These are phyloP conservation scores for Epinotia bilunana DNA, from an alignment of 2,888 invertebrate species.

Conservation along the genomic window DNA sequence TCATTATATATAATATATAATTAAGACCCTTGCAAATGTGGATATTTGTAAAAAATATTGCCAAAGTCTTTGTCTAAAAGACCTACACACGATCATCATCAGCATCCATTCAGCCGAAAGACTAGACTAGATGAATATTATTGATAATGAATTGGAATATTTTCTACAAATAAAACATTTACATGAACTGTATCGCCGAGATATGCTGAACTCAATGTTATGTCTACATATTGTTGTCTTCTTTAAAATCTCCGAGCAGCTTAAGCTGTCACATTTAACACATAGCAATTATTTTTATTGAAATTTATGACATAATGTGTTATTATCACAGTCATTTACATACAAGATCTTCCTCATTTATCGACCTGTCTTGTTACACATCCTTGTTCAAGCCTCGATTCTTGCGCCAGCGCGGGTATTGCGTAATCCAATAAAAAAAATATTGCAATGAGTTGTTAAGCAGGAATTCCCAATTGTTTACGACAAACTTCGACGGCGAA, in stretches of 20 bases:
- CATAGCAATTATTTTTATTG: background rate
- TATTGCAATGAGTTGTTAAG: slow-evolving; percentile 42
- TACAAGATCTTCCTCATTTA: slow-evolving; percentile 18
- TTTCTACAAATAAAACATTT: no score
- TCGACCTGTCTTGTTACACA: slow-evolving; percentile 21
- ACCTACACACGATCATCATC: no score
- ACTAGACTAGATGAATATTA: no score
- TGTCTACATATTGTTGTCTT: background rate
- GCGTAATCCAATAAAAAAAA: slow-evolving; percentile 45
- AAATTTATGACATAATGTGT: background rate
- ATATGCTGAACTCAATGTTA: background rate
- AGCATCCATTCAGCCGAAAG: no score
- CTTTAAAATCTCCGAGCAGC: background rate
- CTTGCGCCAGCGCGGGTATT: slow-evolving; percentile 28
- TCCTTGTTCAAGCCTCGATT: slow-evolving; percentile 33
- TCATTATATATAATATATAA: no score
- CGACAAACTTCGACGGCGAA: background rate
- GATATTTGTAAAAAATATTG: no score
- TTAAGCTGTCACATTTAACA: background rate
- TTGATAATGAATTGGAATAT: no score
- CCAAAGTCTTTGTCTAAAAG: no score
- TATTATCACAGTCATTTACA: slow-evolving; percentile 17
- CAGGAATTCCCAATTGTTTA: slow-evolving; percentile 46
- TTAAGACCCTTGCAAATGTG: no score
- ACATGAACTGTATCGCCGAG: no score